phyloP scores from a whole-genome alignment of 2,888 invertebrate genomes.

The Nomada fabriciana region DNA sequence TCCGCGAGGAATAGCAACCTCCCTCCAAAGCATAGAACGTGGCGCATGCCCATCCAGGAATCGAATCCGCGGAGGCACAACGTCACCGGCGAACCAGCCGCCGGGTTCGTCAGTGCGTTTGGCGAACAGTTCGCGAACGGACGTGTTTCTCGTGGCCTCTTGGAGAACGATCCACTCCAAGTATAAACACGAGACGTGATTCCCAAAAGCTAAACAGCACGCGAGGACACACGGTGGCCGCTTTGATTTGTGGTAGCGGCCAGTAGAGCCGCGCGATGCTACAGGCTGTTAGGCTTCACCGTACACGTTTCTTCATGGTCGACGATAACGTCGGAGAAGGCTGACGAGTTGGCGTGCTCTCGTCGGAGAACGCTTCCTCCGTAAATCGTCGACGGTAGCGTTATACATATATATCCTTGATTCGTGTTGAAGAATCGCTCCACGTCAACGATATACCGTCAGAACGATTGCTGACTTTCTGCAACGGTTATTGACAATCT shows the following conservation, averaged over 20 bases:
- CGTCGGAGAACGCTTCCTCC: constrained; percentile 21
- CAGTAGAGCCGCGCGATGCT: constrained; percentile 43
- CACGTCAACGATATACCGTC: background rate
- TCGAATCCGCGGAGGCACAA: constrained; percentile 75
- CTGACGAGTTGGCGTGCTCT: constrained; percentile 24
- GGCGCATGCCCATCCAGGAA: constrained; percentile 83
- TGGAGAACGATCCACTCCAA: constrained; percentile 66
- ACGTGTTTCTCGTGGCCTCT: constrained; percentile 75
- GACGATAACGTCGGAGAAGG: constrained; percentile 31
- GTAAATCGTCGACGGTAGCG: constrained; percentile 25
- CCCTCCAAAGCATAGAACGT: constrained; percentile 75
- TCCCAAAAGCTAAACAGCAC: background rate
- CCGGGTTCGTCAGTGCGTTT: constrained; percentile 83
- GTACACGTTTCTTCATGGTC: constrained; percentile 29
- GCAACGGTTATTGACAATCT: constrained; percentile 44
- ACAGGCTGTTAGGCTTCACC: background rate
- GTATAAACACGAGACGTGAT: constrained; percentile 55
- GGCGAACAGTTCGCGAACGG: constrained; percentile 84
- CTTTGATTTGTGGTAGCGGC: constrained; percentile 18
- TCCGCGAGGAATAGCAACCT: constrained; percentile 61
- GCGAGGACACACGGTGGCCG: background rate
- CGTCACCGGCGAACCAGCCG: constrained; percentile 82
- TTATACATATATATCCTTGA: background rate
- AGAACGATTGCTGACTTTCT: constrained; percentile 17
- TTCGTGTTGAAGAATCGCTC: background rate